Conservation (phyloP, 1,140 invertebrate species). For the Danaus plexippus region DNA sequence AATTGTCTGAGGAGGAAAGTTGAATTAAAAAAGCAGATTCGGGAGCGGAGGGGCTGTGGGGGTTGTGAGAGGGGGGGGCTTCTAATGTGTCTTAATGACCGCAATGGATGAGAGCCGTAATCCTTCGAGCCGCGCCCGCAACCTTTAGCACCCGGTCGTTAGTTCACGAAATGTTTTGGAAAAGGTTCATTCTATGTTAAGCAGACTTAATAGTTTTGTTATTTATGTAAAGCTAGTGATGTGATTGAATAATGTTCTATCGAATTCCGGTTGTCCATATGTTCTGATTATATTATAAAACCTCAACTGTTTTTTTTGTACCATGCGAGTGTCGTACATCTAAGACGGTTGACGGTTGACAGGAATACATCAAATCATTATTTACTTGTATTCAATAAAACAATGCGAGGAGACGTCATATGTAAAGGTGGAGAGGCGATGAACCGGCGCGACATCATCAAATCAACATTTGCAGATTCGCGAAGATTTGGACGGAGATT, state of each 20-base stretch:
- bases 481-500: slow-evolving; percentile 67
- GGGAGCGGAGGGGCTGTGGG: slow-evolving; percentile 21
- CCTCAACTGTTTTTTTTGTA: too few species aligned
- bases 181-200: slow-evolving; percentile 15
- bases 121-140: slow-evolving; percentile 26
- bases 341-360: too few species aligned
- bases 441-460: slow-evolving; percentile 62
- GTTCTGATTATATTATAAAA: neutral
- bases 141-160: slow-evolving; percentile 39
- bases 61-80: slow-evolving; percentile 12
- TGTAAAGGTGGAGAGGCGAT: slow-evolving; percentile 2
- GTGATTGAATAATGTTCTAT: too few species aligned
- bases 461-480: slow-evolving; percentile 72
- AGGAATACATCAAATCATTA: too few species aligned
- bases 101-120: slow-evolving; percentile 53
- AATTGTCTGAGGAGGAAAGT: slow-evolving; percentile 63
- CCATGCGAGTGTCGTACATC: too few species aligned
- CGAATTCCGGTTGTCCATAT: neutral
- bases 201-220: neutral
- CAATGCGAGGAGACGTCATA: slow-evolving; percentile 8
- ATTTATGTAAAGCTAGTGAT: too few species aligned
- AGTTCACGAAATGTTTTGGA: slow-evolving; percentile 23
- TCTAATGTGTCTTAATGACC: slow-evolving; percentile 65
- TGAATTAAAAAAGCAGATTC: slow-evolving; percentile 62
- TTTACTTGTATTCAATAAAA: too few species aligned